Base-by-base conservation (phyloP, 1,140 invertebrate genomes). In the Anastrepha ludens region DNA sequence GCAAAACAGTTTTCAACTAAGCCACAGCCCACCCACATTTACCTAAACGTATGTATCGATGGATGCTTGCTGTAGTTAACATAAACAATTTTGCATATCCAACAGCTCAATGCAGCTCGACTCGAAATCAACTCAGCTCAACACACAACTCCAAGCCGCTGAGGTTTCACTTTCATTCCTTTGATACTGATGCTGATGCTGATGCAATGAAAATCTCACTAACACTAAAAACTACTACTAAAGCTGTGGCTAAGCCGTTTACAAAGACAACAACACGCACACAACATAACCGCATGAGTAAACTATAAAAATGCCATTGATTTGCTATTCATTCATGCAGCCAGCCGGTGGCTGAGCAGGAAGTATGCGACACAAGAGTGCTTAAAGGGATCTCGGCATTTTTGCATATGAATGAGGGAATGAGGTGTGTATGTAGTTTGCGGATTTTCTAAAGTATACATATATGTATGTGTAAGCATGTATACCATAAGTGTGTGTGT, bases 291-390 rank as follows among this genome's bases (percentile, higher is more conserved):
- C 67, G 41, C 67, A 47, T 44, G 67, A 74, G 67, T 47, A 47
- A 74, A 74, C 39, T 74, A 74, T 74, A 74, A 74, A 74, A 74
- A 74, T 81, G 74, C 47, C 74, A 81, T 81, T 81, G 74, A 81
- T 81, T 81, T 50, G 47, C 60, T 50, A 81, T 81, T 81, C 74
- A 81, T 81, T 50, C 74, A 81, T 81, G 74, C 8, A 81, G 8
- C 70, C 60, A 15, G 9, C 15, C 17, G 60, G 67, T 44, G 74
- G 47, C 50, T 81, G 55, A 81, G 74, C 74, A 29, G 74, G 74
- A 81, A 81, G 74, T 55, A 41, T 81, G 74, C 74, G 47, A 81
- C 74, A 81, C 74, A 29, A 9, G 17, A n/a, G 17, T 47, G 74
- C 44, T 55, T 41, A 47, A 17, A 81, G 74, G n/a, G 8, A 81